Percentiles rank a stretch among this genome's conserved stretches.
phyloP scores from a whole-genome alignment of 2,113 vertebrate genomes.

The Tachysurus fulvidraco region DNA sequence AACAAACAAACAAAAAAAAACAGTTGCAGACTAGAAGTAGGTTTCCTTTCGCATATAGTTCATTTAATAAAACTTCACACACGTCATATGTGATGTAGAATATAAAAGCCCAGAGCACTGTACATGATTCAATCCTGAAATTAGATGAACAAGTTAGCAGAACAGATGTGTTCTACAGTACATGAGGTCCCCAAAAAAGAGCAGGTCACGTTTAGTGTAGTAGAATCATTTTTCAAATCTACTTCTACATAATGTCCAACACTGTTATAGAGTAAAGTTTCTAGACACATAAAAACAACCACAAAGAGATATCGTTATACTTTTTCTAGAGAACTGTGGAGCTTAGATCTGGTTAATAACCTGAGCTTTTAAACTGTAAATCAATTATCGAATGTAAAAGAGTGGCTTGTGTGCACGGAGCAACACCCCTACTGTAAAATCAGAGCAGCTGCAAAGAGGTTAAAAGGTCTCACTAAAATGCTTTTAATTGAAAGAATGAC shows the following conservation, averaged over 20 bases:
- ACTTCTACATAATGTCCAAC: background rate
- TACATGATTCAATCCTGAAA: slow-evolving; percentile 6
- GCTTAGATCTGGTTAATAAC: slow-evolving; percentile 7
- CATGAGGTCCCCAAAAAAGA: background rate
- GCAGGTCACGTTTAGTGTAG: background rate
- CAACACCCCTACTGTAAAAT: background rate
- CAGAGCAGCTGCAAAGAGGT: slow-evolving; percentile 1
- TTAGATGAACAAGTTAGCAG: background rate
- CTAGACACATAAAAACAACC: background rate
- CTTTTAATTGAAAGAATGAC: slow-evolving; percentile 52
- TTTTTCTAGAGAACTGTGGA: background rate
- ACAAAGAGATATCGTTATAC: background rate
- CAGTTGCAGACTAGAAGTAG: background rate
- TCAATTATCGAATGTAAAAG: background rate
- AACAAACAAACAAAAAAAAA: background rate
- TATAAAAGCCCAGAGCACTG: background rate
- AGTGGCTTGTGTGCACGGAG: background rate
- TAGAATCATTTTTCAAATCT: background rate
- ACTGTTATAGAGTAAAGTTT: background rate
- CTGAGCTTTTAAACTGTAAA: background rate
- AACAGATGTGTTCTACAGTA: background rate
- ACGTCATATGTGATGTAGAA: background rate
- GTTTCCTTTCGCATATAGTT: background rate
- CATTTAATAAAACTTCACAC: slow-evolving; percentile 13
- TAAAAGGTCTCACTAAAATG: slow-evolving; percentile 59